Percentiles rank a stretch among this genome's conserved stretches.
Evolutionary conservation across 2,888 invertebrate genomes (phyloP).

Genomic region (Mechanitis messenoides): DNA sequence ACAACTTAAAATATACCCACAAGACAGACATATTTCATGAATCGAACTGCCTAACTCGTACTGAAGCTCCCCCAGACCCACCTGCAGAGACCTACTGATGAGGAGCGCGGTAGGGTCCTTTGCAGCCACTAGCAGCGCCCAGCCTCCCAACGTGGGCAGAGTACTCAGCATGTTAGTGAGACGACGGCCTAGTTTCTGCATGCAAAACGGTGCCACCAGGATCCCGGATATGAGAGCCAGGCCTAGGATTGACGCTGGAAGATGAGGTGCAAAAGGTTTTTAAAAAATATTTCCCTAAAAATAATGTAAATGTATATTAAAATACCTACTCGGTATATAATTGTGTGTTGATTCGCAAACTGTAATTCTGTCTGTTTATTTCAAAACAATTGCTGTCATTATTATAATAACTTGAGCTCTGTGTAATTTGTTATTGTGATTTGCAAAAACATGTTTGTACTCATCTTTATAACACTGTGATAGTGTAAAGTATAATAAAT

Average conservation of each 20-base stretch:
- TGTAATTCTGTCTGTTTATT: not conserved
- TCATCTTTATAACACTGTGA: too few relatives aligned
- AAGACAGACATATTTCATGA: too few relatives aligned
- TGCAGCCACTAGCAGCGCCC: constrained; percentile 73
- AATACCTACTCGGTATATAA: too few relatives aligned
- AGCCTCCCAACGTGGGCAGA: constrained; percentile 72
- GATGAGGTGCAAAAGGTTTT: too few relatives aligned
- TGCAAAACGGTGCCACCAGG: constrained; percentile 68
- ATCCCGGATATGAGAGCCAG: constrained; percentile 77
- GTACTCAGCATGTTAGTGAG: constrained; percentile 73
- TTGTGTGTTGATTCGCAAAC: too few relatives aligned
- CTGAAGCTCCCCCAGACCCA: constrained; percentile 23
- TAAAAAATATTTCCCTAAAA: too few relatives aligned
- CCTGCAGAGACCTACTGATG: constrained; percentile 57
- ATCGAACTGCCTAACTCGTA: too few relatives aligned
- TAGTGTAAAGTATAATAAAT: too few relatives aligned
- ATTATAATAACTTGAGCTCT: not conserved
- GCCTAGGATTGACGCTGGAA: constrained; percentile 77
- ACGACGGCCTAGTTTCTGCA: constrained; percentile 75
- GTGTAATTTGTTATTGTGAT: too few relatives aligned
- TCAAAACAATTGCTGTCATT: constrained; percentile 8
- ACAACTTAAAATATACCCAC: too few relatives aligned
- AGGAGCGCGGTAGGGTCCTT: constrained; percentile 53
- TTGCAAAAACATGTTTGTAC: too few relatives aligned
- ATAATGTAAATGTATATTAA: too few relatives aligned